Evolutionary conservation across 1,140 invertebrate species (phyloP), one percentile per base, ranked within the genome.

Genomic region (Araneus ventricosus): DNA sequence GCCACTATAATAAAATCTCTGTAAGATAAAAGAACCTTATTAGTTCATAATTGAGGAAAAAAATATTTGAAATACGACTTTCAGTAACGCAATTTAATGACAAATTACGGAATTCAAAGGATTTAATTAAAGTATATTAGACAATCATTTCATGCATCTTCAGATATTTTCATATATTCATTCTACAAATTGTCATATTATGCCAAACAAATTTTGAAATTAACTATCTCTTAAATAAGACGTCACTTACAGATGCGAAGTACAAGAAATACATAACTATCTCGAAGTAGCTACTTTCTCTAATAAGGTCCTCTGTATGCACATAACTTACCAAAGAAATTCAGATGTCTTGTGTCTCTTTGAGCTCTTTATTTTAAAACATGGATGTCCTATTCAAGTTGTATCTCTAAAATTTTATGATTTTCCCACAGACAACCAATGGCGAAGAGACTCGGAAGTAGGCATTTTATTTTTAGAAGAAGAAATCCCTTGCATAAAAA

Each of bases 251-350:
- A 52, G 10, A 52, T 4, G 17, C 14, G 45, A 52, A 17, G 41
- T 52, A 1, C 45, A 14, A 52, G 0, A 52, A 52, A 10, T 17
- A 52, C 10, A 0, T 14, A 1, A 52, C 10, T 52, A 14, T 14
- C 17, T 52, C 45, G 17, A 52, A 14, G 45, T 52, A 52, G 45
- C 45, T 52, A 2, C 45, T 14, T 52, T 52, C 20, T n/a, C 22
- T 87, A 87, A 87, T 39, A 37, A 87, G 85, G 30, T 45, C 4
- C 8, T 87, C 59, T 87, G 85, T 63, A 87, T 87, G 85, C 30
- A 39, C 57, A 87, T 63, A 61, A 30, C 30, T 37, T 22, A 27
- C 7, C 4, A 17, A 17, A 24, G 30, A 61, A 87, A 45, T 63
- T 59, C 59, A 30, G n/a, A 87, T 39, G 24, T 87, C 34, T 20